A percentile compares a stretch with the other conserved stretches of the same genome.
Conservation (phyloP, 2,797 vertebrate genomes). For the Austrolebias charrua region DNA sequence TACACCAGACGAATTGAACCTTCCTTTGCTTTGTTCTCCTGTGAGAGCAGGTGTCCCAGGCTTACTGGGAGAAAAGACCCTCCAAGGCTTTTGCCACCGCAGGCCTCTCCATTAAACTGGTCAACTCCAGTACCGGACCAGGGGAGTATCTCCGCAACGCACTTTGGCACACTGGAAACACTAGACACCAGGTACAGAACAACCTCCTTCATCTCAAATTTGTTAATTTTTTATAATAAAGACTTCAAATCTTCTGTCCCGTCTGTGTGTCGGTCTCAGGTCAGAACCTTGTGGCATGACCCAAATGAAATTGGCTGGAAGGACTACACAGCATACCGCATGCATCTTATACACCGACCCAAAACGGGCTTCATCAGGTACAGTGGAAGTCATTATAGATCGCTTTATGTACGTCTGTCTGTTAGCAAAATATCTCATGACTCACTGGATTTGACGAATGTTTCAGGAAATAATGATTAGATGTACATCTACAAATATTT, state of each 20-base stretch:
- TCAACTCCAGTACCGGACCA: slow-evolving; percentile 92
- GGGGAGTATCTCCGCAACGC: slow-evolving; percentile 93
- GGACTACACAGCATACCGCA: slow-evolving; percentile 93
- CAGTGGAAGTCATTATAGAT: slow-evolving; percentile 19
- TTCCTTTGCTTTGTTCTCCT: slow-evolving; percentile 26
- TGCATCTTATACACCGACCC: slow-evolving; percentile 94
- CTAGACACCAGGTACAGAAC: slow-evolving; percentile 84
- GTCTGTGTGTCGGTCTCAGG: slow-evolving; percentile 72
- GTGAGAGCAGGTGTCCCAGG: slow-evolving; percentile 93
- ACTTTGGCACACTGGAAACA: slow-evolving; percentile 97
- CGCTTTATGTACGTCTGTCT: too few species aligned
- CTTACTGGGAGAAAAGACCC: slow-evolving; percentile 95
- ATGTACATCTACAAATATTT: too few species aligned
- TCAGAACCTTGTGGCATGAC: slow-evolving; percentile 95
- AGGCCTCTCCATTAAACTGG: slow-evolving; percentile 94
- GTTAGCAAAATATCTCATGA: too few species aligned
- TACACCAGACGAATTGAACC: not conserved
- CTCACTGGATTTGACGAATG: too few species aligned
- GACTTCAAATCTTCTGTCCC: not conserved
- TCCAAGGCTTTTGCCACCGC: slow-evolving; percentile 92
- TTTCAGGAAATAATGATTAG: too few species aligned
- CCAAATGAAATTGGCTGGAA: slow-evolving; percentile 96
- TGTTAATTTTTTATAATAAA: not conserved
- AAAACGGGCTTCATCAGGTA: slow-evolving; percentile 97
- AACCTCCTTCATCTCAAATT: not conserved